A percentile compares a stretch with the other conserved stretches of the same genome.
phyloP scores from a whole-genome alignment of 2,113 vertebrate genomes.

The Monarcha castaneiventris region DNA sequence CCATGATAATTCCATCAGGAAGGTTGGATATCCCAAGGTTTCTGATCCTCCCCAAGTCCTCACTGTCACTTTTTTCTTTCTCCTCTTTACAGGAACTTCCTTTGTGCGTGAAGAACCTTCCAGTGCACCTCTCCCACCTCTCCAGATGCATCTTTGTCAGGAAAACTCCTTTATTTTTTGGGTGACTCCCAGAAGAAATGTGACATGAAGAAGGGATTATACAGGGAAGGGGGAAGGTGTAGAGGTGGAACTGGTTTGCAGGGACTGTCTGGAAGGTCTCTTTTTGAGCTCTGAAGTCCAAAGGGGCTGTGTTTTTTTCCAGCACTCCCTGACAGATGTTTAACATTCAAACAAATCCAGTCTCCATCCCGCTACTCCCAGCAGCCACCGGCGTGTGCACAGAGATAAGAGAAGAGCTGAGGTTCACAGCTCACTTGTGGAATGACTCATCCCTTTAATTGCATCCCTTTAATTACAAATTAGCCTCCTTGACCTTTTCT shows the following conservation, averaged over 20 bases:
- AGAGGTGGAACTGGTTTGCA: neutral
- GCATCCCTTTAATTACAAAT: slow-evolving; percentile 50
- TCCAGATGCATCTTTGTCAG: neutral
- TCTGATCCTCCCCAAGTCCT: neutral
- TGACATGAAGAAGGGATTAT: neutral
- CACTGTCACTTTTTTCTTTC: neutral
- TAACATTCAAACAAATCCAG: neutral
- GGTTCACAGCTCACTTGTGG: slow-evolving; percentile 10
- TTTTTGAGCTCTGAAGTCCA: neutral
- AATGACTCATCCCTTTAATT: slow-evolving; percentile 56
- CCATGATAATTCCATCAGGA: neutral
- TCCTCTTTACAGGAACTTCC: neutral
- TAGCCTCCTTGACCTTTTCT: slow-evolving; percentile 53
- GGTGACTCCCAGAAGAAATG: neutral
- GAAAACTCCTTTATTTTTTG: neutral
- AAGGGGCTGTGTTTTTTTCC: neutral
- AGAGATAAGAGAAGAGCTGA: neutral
- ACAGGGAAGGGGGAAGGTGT: neutral
- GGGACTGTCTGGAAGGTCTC: neutral
- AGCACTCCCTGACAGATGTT: neutral
- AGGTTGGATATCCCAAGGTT: neutral
- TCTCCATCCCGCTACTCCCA: neutral
- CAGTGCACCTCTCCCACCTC: neutral
- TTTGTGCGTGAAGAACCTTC: neutral
- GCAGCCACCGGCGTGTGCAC: neutral